Evolutionary conservation across 2,888 invertebrate species (phyloP).

Genomic region (Melangyna quadrimaculata): DNA sequence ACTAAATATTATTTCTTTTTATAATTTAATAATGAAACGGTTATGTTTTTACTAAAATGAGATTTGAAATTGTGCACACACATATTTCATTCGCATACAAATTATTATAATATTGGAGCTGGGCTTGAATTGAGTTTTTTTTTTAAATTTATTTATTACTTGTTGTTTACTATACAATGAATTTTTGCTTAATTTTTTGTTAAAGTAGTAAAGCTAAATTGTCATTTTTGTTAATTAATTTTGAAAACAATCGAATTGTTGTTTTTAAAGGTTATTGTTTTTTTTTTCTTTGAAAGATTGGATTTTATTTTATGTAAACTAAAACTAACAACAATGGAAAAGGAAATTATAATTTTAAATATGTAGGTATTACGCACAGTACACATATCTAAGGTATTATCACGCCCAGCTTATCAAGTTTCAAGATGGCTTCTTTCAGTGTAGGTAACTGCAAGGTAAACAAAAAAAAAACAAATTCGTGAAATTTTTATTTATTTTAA

Average conservation of each 20-base stretch:
- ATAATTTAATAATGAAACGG: neutral
- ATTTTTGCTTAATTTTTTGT: conserved; percentile 21
- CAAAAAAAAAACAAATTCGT: too few relatives aligned
- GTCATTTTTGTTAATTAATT: neutral
- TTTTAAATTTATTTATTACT: neutral
- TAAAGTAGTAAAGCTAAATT: conserved; percentile 39
- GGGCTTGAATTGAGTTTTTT: conserved; percentile 24
- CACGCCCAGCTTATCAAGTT: too few relatives aligned
- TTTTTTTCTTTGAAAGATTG: neutral
- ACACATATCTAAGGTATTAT: too few relatives aligned
- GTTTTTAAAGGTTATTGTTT: neutral
- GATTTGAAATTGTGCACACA: conserved; percentile 17
- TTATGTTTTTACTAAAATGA: conserved; percentile 14
- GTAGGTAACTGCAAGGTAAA: too few relatives aligned
- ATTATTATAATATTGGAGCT: conserved; percentile 19
- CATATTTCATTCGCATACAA: conserved; percentile 34
- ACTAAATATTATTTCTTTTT: neutral
- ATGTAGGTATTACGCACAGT: neutral
- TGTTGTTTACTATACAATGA: neutral
- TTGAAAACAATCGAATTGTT: neutral
- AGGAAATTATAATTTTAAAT: neutral
- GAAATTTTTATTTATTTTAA: too few relatives aligned
- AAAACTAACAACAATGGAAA: neutral
- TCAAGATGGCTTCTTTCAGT: too few relatives aligned
- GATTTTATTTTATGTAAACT: neutral